Evolutionary conservation across 1,140 invertebrate species (phyloP).

Genomic region (Agrilus planipennis): DNA sequence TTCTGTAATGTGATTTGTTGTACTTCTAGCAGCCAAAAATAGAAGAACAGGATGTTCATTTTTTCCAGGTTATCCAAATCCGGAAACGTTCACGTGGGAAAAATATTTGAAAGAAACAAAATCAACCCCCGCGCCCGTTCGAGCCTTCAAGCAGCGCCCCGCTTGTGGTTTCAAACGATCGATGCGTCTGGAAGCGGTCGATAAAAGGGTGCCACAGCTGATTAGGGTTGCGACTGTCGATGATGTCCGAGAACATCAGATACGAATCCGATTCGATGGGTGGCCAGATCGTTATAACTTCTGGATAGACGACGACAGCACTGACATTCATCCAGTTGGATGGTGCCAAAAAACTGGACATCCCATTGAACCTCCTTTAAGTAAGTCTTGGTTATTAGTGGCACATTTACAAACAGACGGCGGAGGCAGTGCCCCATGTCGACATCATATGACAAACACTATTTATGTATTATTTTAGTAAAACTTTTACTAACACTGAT

Average conservation of each 20-base stretch:
- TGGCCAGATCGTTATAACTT: constrained; percentile 78
- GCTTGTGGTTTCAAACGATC: constrained; percentile 71
- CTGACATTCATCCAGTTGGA: constrained; percentile 81
- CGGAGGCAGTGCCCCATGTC: too few relatives aligned
- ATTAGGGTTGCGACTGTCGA: constrained; percentile 78
- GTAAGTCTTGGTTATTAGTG: constrained; percentile 46
- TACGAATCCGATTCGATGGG: constrained; percentile 83
- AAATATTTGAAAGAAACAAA: constrained; percentile 69
- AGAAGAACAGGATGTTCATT: background rate
- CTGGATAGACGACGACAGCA: constrained; percentile 83
- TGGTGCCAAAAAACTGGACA: constrained; percentile 85
- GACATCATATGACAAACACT: too few relatives aligned
- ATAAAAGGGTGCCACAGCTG: constrained; percentile 68
- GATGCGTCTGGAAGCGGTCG: constrained; percentile 87
- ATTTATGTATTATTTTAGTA: too few relatives aligned
- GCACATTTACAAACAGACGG: background rate
- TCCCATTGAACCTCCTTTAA: constrained; percentile 69
- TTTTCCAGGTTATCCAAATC: constrained; percentile 54
- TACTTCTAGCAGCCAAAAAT: background rate
- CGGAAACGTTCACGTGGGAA: constrained; percentile 72
- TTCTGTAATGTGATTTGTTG: too few relatives aligned
- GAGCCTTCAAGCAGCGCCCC: constrained; percentile 69
- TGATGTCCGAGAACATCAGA: constrained; percentile 61
- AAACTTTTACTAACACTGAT: too few relatives aligned
- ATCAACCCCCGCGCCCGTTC: constrained; percentile 61